Percentiles rank a stretch among this genome's conserved stretches.
phyloP scores from a whole-genome alignment of 2,888 invertebrate species.

The Rhingia rostrata region DNA sequence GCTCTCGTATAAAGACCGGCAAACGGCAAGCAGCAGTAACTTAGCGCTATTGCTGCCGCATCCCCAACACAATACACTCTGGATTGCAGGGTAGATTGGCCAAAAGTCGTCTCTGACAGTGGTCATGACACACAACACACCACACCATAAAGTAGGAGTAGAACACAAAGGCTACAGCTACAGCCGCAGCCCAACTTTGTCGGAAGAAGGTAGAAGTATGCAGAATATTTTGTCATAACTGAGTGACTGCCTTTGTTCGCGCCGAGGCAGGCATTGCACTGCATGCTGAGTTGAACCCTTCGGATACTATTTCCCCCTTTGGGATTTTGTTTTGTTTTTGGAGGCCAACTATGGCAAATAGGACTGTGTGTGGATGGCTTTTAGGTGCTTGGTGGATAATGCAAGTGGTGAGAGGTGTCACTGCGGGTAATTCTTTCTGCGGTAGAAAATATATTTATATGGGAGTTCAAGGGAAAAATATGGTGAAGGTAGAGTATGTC shows the following conservation, averaged over 20 bases:
- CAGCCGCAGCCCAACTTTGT: constrained; percentile 44
- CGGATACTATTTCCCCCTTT: constrained; percentile 16
- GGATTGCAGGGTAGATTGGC: constrained; percentile 54
- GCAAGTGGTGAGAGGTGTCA: constrained; percentile 64
- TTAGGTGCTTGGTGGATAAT: constrained; percentile 26
- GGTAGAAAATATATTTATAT: constrained; percentile 61
- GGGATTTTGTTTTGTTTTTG: constrained; percentile 22
- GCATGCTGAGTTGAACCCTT: constrained; percentile 55
- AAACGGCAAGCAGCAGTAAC: constrained; percentile 62
- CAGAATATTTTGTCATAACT: constrained; percentile 73
- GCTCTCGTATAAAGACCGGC: constrained; percentile 10
- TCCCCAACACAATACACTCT: constrained; percentile 59
- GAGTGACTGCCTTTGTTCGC: constrained; percentile 70
- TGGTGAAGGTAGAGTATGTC: neutral
- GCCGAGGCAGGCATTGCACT: constrained; percentile 65
- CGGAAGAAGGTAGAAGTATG: constrained; percentile 66
- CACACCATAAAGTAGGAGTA: constrained; percentile 2
- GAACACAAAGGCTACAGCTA: neutral
- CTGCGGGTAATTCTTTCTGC: constrained; percentile 70
- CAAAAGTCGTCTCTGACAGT: constrained; percentile 62
- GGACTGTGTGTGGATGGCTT: constrained; percentile 15
- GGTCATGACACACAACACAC: constrained; percentile 61
- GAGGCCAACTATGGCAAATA: constrained; percentile 30
- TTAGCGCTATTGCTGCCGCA: constrained; percentile 71
- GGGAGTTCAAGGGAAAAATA: neutral